Evolutionary conservation across 2,797 vertebrate species (phyloP).

Genomic region (Hydrolagus colliei): DNA sequence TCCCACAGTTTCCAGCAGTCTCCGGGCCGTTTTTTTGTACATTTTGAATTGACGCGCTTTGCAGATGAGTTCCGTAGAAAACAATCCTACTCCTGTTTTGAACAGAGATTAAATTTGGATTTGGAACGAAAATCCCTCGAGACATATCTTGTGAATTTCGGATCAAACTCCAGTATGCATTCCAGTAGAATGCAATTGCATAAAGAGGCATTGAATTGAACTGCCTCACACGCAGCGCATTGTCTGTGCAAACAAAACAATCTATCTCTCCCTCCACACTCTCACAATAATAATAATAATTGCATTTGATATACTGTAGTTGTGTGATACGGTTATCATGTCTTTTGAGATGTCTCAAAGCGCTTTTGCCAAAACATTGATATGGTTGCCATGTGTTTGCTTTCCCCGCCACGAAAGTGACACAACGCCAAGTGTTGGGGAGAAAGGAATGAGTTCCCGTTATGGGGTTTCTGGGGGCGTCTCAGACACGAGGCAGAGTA

Average conservation of each 20-base stretch:
- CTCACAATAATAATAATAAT: too few species aligned
- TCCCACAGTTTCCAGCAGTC: not conserved
- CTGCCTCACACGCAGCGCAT: too few species aligned
- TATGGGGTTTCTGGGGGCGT: not conserved
- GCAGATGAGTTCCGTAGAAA: not conserved
- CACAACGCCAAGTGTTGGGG: not conserved
- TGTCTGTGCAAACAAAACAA: not conserved
- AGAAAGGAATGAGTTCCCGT: too few species aligned
- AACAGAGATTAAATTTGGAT: not conserved
- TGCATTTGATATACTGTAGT: too few species aligned
- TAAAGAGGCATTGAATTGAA: not conserved
- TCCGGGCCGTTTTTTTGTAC: not conserved
- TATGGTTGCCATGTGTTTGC: not conserved
- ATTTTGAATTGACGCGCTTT: not conserved
- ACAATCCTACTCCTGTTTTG: not conserved
- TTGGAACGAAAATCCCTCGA: not conserved
- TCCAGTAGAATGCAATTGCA: not conserved
- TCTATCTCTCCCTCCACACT: too few species aligned
- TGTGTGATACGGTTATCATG: too few species aligned
- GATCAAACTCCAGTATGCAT: not conserved
- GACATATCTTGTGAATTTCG: not conserved
- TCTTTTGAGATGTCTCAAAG: too few species aligned
- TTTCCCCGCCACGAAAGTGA: not conserved
- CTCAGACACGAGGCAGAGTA: not conserved
- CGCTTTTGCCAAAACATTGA: too few species aligned